phyloP scores from a whole-genome alignment of 2,888 invertebrate genomes.

The Mesopsocus fuscifrons region DNA sequence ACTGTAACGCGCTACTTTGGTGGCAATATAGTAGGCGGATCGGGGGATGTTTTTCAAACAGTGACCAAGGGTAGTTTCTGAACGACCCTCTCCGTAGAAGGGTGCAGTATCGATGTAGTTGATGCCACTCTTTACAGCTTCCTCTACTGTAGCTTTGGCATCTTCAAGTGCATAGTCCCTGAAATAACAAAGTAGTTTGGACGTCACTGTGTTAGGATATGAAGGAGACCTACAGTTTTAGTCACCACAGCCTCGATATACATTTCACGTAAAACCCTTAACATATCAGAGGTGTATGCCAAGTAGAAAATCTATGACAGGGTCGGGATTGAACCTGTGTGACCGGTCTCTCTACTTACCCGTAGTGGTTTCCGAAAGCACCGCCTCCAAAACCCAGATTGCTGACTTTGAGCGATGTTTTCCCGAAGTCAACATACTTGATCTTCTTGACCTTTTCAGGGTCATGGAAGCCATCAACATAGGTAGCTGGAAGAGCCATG shows the following conservation, averaged over 20 bases:
- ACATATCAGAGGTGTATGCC: too few species aligned
- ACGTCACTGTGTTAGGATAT: not conserved
- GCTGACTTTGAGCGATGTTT: conserved; percentile 52
- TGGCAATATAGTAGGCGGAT: conserved; percentile 68
- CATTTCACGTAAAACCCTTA: too few species aligned
- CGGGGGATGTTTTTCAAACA: conserved; percentile 63
- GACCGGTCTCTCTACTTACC: too few species aligned
- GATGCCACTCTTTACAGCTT: conserved; percentile 56
- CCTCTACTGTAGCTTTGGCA: conserved; percentile 44
- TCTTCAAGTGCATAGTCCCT: conserved; percentile 45
- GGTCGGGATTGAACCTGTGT: too few species aligned
- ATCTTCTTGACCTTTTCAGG: conserved; percentile 38
- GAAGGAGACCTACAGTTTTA: too few species aligned
- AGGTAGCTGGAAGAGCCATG: conserved; percentile 32
- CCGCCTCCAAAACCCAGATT: conserved; percentile 57
- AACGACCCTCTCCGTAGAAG: conserved; percentile 78
- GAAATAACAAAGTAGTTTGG: conserved; percentile 16
- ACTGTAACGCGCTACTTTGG: conserved; percentile 79
- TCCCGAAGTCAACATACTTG: conserved; percentile 53
- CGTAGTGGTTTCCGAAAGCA: conserved; percentile 45
- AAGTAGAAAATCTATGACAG: too few species aligned
- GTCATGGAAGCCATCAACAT: conserved; percentile 42
- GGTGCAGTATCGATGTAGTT: conserved; percentile 88
- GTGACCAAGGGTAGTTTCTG: conserved; percentile 69
- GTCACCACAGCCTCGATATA: too few species aligned